Conservation (phyloP, 2,113 vertebrate species). For the Meleagris gallopavo region DNA sequence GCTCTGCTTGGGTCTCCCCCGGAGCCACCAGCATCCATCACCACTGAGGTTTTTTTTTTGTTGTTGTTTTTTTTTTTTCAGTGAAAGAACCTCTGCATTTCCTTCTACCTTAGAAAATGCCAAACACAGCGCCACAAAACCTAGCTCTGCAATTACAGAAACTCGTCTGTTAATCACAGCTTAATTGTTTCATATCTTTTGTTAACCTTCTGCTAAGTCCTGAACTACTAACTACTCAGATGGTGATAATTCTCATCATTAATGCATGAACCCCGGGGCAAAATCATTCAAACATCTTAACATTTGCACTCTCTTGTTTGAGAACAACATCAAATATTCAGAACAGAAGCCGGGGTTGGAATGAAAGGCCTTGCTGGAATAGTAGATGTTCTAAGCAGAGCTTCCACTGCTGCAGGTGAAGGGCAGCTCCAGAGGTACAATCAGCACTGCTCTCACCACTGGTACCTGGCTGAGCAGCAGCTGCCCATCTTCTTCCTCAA, state of each 20-base stretch:
- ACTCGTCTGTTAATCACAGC: background rate
- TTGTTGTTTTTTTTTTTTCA: no score
- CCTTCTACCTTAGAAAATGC: background rate
- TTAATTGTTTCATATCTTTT: slow-evolving; percentile 61
- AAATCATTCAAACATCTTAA: background rate
- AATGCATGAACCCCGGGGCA: slow-evolving; percentile 17
- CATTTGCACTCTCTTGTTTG: background rate
- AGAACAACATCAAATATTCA: background rate
- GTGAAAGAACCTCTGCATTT: background rate
- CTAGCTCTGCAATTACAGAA: background rate
- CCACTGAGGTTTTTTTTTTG: no score
- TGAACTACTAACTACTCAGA: slow-evolving; percentile 14
- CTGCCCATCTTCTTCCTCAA: background rate
- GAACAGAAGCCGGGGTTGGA: slow-evolving; percentile 12
- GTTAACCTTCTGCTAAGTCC: background rate
- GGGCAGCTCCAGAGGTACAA: background rate
- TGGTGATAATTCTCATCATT: slow-evolving; percentile 30
- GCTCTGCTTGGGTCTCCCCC: background rate
- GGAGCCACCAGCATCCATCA: background rate
- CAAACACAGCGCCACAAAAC: background rate
- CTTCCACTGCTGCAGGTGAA: background rate
- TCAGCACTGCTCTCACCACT: background rate
- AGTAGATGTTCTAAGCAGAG: background rate
- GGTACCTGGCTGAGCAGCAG: background rate
- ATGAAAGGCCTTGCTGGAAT: slow-evolving; percentile 9